A percentile compares a stretch with the other conserved stretches of the same genome.
These are phyloP conservation scores for Dryobota labecula DNA, from an alignment of 2,888 invertebrate genomes.

Conservation along the genomic window DNA sequence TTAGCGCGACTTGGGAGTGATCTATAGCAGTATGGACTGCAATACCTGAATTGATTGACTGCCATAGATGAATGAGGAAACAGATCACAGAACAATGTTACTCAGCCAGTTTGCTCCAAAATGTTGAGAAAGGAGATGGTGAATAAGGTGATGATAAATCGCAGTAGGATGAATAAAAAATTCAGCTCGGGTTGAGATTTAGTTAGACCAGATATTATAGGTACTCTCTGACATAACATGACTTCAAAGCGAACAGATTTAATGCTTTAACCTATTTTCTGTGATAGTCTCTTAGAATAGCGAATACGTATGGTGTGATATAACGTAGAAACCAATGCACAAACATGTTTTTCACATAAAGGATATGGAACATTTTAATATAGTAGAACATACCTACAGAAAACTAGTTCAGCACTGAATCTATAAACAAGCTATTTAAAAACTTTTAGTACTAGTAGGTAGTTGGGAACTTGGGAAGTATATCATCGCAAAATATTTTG, in stretches of 20 bases:
- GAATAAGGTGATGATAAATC: neutral
- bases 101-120: neutral
- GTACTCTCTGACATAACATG: conserved; percentile 1
- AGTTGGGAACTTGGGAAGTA: neutral
- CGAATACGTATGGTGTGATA: neutral
- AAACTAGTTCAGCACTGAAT: conserved; percentile 30
- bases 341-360: conserved; percentile 48
- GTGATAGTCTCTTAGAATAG: conserved; percentile 14
- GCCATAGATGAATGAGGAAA: neutral
- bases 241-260: conserved; percentile 25
- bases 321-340: conserved; percentile 26
- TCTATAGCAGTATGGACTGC: no score
- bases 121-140: neutral
- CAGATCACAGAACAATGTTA: neutral
- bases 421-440: conserved; percentile 44
- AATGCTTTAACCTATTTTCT: conserved; percentile 24
- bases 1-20: neutral
- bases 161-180: neutral
- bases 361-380: conserved; percentile 37
- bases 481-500: neutral
- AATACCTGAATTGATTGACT: neutral
- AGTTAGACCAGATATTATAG: neutral
- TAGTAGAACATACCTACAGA: conserved; percentile 6
- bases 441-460: conserved; percentile 11
- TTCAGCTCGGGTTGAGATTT: neutral